These are phyloP conservation scores for Anoplophora glabripennis DNA, from an alignment of 1,140 invertebrate species.

Conservation along the genomic window DNA sequence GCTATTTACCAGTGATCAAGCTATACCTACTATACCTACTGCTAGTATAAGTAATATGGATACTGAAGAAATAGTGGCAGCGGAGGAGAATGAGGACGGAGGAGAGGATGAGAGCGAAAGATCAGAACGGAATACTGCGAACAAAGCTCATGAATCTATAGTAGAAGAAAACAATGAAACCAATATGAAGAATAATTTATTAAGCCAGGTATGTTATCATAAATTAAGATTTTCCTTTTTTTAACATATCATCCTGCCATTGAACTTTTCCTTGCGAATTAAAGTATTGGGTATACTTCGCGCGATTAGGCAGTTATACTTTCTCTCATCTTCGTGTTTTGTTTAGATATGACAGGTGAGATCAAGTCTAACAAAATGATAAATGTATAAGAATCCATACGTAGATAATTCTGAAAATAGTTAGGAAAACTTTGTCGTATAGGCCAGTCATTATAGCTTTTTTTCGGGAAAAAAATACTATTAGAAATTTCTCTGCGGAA, in stretches of 20 bases:
- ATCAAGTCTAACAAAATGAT: neutral
- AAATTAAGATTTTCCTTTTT: conserved; percentile 15
- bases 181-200: conserved; percentile 5
- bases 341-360: neutral
- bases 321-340: neutral
- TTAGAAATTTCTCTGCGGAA: no score
- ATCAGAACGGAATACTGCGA: no score
- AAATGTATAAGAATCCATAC: neutral
- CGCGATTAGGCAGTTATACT: conserved; percentile 1
- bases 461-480: no score
- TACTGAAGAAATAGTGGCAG: no score
- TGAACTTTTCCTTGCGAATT: conserved; percentile 11
- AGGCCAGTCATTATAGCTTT: no score
- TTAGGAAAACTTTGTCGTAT: neutral
- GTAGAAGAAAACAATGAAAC: conserved; percentile 1
- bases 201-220: neutral
- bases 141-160: no score
- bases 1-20: no score
- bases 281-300: conserved; percentile 8
- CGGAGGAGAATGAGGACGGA: no score
- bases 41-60: no score
- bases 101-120: no score
- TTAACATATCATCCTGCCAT: conserved; percentile 11
- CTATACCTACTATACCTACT: no score
- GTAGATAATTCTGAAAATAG: neutral